Evolutionary conservation across 1,140 invertebrate genomes (phyloP).

Genomic region (Pseudomyrmex pallidus): DNA sequence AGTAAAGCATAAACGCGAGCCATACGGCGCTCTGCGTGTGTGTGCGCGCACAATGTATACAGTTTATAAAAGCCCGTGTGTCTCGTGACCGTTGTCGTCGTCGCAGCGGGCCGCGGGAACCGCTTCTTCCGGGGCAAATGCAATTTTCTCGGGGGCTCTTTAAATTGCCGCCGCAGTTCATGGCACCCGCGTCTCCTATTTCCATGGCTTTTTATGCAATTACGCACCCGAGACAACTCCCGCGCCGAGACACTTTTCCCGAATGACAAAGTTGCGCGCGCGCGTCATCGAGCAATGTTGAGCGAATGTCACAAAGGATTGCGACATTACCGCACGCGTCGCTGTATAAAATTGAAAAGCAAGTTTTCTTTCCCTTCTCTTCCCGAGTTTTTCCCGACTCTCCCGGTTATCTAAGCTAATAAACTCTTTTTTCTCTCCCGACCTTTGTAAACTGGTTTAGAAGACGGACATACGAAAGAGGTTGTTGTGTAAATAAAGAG

Average conservation of each 20-base stretch:
- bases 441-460: neutral
- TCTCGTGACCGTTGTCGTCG: neutral
- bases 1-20: slow-evolving; percentile 67
- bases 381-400: neutral
- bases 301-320: neutral
- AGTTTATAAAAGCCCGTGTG: slow-evolving; percentile 25
- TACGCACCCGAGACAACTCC: slow-evolving; percentile 10
- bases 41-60: neutral
- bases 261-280: neutral
- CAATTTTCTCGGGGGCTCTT: slow-evolving; percentile 62
- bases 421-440: neutral
- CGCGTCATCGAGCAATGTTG: neutral
- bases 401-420: neutral
- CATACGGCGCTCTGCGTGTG: slow-evolving; percentile 39
- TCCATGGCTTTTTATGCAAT: slow-evolving; percentile 64
- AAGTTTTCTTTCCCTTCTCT: no score
- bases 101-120: neutral
- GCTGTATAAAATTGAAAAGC: neutral
- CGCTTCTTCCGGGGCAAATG: slow-evolving; percentile 61
- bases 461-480: neutral
- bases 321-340: neutral
- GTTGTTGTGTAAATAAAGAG: no score
- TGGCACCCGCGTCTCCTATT: slow-evolving; percentile 30
- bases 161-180: slow-evolving; percentile 60
- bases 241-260: slow-evolving; percentile 8